Conservation (phyloP, 2,113 vertebrate genomes). For the Nicator chloris region DNA sequence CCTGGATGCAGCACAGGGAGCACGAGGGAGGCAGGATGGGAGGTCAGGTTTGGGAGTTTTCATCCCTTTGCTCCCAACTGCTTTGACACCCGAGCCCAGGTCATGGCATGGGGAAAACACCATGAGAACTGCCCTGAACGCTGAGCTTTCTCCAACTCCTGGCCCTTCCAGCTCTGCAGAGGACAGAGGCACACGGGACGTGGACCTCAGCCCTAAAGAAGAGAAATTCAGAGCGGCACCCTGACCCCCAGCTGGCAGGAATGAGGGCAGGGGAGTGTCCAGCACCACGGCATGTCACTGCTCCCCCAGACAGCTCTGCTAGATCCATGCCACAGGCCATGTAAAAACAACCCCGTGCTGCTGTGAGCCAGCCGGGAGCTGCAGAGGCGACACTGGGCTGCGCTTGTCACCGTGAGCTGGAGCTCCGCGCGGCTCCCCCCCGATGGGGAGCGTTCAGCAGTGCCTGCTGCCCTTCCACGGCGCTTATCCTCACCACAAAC, state of each 20-base stretch:
- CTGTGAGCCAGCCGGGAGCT: not conserved
- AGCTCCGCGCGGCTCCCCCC: not conserved
- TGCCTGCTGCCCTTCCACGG: not conserved
- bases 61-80: not conserved
- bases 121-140: not conserved
- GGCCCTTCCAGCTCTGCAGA: not conserved
- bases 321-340: rapidly evolving
- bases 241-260: not conserved
- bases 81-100: rapidly evolving
- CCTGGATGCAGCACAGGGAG: rapidly evolving
- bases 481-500: not conserved
- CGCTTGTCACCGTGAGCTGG: rapidly evolving
- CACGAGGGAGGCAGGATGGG: rapidly evolving
- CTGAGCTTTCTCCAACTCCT: not conserved
- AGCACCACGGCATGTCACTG: rapidly evolving
- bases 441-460: not conserved
- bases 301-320: not conserved
- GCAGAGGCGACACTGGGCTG: rapidly evolving
- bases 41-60: not conserved
- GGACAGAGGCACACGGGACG: not conserved
- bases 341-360: not conserved
- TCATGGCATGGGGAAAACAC: rapidly evolving
- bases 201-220: not conserved
- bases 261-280: not conserved
- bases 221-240: not conserved